Percentiles rank a stretch among this genome's conserved stretches.
Conservation (phyloP, 2,113 vertebrate genomes). For the Leucopsar rothschildi region DNA sequence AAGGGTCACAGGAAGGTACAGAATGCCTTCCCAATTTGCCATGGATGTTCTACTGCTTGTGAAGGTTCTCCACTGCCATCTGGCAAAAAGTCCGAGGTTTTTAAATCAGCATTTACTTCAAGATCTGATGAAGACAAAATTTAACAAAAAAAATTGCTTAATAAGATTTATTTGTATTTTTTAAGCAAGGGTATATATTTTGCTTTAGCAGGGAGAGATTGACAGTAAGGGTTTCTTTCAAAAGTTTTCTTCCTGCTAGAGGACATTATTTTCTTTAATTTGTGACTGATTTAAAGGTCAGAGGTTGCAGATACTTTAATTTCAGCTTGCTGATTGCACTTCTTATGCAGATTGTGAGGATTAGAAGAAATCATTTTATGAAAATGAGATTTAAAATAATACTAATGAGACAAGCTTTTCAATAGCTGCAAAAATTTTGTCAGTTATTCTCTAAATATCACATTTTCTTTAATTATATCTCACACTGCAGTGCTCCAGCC, state of each 20-base stretch:
- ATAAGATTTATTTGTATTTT: background rate
- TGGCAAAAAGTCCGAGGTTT: background rate
- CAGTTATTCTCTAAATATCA: conserved; percentile 12
- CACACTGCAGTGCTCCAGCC: background rate
- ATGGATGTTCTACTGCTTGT: background rate
- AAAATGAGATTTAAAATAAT: conserved; percentile 59
- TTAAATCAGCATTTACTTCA: background rate
- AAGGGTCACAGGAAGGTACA: background rate
- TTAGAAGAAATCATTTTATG: conserved; percentile 44
- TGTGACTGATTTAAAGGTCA: conserved; percentile 45
- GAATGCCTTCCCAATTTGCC: background rate
- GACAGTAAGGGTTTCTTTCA: background rate
- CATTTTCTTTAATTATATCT: background rate
- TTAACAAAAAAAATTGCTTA: background rate
- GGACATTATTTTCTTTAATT: background rate
- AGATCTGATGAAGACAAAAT: background rate
- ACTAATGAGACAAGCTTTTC: conserved; percentile 17
- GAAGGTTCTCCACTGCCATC: background rate
- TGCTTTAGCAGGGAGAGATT: background rate
- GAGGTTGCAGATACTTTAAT: conserved; percentile 54
- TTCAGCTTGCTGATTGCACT: conserved; percentile 59
- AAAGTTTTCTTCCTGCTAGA: background rate
- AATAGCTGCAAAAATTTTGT: conserved; percentile 2
- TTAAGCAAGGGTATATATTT: background rate
- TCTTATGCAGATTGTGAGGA: conserved; percentile 25